Conservation (phyloP, 2,113 vertebrate species). For the Tenrec ecaudatus region DNA sequence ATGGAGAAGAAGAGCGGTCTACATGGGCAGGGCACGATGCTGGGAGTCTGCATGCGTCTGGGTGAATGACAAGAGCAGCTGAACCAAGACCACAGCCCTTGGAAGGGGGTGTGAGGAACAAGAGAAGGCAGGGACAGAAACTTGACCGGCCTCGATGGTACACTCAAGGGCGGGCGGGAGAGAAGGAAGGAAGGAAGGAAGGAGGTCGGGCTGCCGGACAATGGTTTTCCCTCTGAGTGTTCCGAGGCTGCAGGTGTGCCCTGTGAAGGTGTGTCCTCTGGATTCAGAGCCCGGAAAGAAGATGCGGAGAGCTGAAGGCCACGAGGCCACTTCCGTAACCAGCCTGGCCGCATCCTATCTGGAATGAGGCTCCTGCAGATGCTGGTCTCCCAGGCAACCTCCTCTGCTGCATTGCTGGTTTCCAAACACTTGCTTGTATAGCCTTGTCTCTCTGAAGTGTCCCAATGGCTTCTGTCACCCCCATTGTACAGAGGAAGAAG, state of each 20-base stretch:
- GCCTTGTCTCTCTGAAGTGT: background rate
- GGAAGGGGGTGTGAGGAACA: background rate
- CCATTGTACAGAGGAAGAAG: constrained; percentile 16
- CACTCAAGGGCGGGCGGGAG: background rate
- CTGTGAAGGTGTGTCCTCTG: too few relatives aligned
- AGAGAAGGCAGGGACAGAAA: background rate
- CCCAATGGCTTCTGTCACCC: background rate
- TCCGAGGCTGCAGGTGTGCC: too few relatives aligned
- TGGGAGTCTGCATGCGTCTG: too few relatives aligned
- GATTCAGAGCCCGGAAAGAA: too few relatives aligned
- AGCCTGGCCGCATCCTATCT: too few relatives aligned
- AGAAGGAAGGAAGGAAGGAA: too few relatives aligned
- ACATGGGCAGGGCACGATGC: too few relatives aligned
- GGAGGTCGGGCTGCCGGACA: too few relatives aligned
- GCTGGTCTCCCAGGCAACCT: background rate
- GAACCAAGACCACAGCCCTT: background rate
- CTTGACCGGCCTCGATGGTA: too few relatives aligned
- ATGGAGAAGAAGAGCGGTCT: background rate
- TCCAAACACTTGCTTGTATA: background rate
- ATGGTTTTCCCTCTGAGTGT: too few relatives aligned
- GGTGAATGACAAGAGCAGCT: background rate
- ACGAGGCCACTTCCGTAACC: too few relatives aligned
- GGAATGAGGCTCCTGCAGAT: background rate
- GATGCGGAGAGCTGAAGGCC: too few relatives aligned
- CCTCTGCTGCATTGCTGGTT: background rate